Evolutionary conservation across 2,888 invertebrate species (phyloP).

Genomic region (Drosophila neonasuta): DNA sequence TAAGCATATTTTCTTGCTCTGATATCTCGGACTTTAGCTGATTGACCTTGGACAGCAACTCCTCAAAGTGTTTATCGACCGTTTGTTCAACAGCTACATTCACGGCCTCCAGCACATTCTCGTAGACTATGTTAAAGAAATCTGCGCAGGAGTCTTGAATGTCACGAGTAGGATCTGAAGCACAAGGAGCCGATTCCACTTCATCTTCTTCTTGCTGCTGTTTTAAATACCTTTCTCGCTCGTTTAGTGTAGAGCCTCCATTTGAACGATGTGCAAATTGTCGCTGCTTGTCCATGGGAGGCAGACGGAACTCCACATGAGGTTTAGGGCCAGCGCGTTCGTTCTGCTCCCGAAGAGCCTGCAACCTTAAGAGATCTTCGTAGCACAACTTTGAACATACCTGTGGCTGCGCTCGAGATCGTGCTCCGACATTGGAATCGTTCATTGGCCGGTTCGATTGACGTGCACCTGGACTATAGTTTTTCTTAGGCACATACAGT

Average conservation of each 20-base stretch:
- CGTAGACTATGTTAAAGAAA: constrained; percentile 76
- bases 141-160: constrained; percentile 69
- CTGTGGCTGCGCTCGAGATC: background rate
- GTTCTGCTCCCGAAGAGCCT: constrained; percentile 6
- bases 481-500: constrained; percentile 24
- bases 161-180: too few species aligned
- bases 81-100: constrained; percentile 50
- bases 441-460: background rate
- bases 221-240: constrained; percentile 1
- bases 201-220: background rate
- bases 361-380: background rate
- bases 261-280: background rate
- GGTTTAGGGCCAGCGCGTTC: constrained; percentile 17
- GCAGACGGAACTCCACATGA: constrained; percentile 40
- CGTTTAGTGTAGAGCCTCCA: background rate
- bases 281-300: constrained; percentile 7
- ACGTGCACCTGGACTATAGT: background rate
- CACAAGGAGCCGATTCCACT: background rate
- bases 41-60: constrained; percentile 43
- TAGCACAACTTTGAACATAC: constrained; percentile 7
- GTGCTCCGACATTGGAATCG: background rate
- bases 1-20: constrained; percentile 44
- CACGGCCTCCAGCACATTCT: constrained; percentile 76
- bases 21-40: constrained; percentile 35
- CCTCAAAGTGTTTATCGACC: constrained; percentile 51